Evolutionary conservation across 2,888 invertebrate genomes (phyloP).

Genomic region (Prosopocoilus inquinatus): DNA sequence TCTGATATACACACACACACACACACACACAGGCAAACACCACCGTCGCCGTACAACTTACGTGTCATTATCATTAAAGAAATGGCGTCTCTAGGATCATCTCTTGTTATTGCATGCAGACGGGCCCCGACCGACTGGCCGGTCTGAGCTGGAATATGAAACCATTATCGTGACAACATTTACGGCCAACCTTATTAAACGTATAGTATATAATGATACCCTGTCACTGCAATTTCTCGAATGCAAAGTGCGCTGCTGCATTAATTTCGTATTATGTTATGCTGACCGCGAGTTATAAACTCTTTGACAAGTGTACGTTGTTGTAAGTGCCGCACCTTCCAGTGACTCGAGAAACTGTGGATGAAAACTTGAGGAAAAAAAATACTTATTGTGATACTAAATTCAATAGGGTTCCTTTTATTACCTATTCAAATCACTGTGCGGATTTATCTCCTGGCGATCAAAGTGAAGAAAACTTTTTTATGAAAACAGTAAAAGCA

Average conservation of each 20-base stretch:
- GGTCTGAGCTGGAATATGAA: constrained; percentile 11
- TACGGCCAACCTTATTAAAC: constrained; percentile 18
- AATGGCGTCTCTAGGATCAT: constrained; percentile 19
- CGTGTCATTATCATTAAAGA: constrained; percentile 3
- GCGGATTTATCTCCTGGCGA: no score
- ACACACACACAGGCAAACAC: no score
- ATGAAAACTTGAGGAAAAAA: background rate
- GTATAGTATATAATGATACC: constrained; percentile 19
- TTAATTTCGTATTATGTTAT: constrained; percentile 18
- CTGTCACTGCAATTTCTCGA: constrained; percentile 18
- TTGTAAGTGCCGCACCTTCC: background rate
- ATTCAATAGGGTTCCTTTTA: no score
- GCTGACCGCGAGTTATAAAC: constrained; percentile 2
- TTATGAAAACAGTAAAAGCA: no score
- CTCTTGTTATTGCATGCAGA: constrained; percentile 16
- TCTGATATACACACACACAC: background rate
- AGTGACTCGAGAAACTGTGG: background rate
- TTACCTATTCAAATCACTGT: no score
- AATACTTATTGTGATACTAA: no score
- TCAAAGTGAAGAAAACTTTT: no score
- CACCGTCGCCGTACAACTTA: background rate
- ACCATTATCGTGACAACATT: constrained; percentile 20
- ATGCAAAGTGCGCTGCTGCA: constrained; percentile 15
- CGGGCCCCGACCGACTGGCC: background rate
- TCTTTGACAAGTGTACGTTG: constrained; percentile 1